These are phyloP conservation scores for Cepaea nemoralis DNA, from an alignment of 1,140 invertebrate genomes.

Conservation along the genomic window DNA sequence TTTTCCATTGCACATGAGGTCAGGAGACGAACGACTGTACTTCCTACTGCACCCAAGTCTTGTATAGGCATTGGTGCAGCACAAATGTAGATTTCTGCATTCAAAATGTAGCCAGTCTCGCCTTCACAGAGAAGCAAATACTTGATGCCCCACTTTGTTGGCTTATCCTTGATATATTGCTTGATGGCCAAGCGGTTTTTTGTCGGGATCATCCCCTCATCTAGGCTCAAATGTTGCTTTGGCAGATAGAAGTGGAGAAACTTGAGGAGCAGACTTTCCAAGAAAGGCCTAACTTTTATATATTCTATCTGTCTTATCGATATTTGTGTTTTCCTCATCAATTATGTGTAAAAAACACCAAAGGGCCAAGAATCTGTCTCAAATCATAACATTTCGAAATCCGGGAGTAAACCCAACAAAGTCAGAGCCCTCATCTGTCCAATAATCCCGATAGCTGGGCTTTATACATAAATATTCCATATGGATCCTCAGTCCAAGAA, in stretches of 20 bases:
- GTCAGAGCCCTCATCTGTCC: background rate
- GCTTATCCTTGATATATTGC: no score
- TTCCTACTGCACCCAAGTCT: background rate
- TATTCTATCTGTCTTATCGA: background rate
- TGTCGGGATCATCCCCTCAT: no score
- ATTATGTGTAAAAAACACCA: constrained; percentile 2
- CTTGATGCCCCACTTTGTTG: background rate
- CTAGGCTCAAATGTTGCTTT: no score
- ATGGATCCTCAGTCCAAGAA: no score
- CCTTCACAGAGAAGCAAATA: background rate
- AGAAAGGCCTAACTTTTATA: no score
- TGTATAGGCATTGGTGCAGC: background rate
- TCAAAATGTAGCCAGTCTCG: constrained; percentile 5
- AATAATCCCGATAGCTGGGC: background rate
- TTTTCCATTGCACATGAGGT: no score
- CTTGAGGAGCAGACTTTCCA: background rate
- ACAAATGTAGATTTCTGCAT: background rate
- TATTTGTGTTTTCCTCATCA: constrained; percentile 1
- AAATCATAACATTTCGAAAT: background rate
- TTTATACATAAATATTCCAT: no score
- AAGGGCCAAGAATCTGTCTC: no score
- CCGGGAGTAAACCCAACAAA: no score
- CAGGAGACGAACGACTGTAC: no score
- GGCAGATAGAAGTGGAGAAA: no score
- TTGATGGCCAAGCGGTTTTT: no score